A percentile compares a stretch with the other conserved stretches of the same genome.
Evolutionary conservation across 2,888 invertebrate genomes (phyloP).

Genomic region (Plagodis pulveraria): DNA sequence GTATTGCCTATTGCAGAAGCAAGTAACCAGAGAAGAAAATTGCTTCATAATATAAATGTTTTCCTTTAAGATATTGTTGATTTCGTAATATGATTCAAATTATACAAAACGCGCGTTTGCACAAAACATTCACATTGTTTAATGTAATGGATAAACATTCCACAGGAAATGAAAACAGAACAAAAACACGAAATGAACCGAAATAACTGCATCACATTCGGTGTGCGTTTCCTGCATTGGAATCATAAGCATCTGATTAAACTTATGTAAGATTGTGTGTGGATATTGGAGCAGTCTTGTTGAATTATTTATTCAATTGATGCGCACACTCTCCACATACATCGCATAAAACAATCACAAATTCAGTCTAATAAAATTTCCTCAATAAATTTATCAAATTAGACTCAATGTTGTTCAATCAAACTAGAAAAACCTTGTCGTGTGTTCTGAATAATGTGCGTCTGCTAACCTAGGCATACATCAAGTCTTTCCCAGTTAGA

Average conservation of each 20-base stretch:
- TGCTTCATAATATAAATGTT: neutral
- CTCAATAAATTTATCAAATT: too few species aligned
- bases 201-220: constrained; percentile 24
- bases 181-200: constrained; percentile 39
- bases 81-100: constrained; percentile 11
- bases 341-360: too few species aligned
- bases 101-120: constrained; percentile 3
- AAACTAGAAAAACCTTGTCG: too few species aligned
- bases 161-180: constrained; percentile 41
- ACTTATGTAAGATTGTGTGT: constrained; percentile 7
- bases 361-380: too few species aligned
- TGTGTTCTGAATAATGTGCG: too few species aligned
- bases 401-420: too few species aligned
- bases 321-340: too few species aligned
- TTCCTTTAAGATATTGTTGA: constrained; percentile 2
- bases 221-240: constrained; percentile 14
- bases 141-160: constrained; percentile 36
- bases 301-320: too few species aligned
- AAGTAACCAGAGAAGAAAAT: neutral
- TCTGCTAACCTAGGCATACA: too few species aligned
- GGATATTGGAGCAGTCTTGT: neutral
- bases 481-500: too few species aligned
- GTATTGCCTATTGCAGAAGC: too few species aligned
- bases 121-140: constrained; percentile 18
- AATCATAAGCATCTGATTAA: constrained; percentile 8